These are phyloP conservation scores for Chorisops tibialis DNA, from an alignment of 2,888 invertebrate species.

Conservation along the genomic window DNA sequence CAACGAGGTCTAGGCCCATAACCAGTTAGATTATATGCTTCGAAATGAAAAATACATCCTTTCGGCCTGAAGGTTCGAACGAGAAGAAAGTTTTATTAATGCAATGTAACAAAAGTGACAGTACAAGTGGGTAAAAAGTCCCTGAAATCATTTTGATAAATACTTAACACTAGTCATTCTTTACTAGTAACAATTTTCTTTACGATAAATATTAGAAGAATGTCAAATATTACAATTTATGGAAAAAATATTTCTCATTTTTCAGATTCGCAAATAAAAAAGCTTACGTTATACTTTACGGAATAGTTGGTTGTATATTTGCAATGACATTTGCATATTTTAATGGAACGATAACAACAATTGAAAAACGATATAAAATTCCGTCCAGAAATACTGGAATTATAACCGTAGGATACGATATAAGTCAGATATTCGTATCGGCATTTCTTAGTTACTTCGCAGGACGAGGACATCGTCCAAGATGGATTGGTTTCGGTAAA, in stretches of 20 bases:
- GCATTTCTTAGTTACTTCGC: conserved; percentile 67
- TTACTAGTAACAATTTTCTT: too few species aligned
- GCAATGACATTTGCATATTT: conserved; percentile 69
- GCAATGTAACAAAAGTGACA: too few species aligned
- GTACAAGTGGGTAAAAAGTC: too few species aligned
- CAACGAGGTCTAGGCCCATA: too few species aligned
- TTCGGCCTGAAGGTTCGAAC: too few species aligned
- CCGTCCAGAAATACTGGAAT: conserved; percentile 68
- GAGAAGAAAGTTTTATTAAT: too few species aligned
- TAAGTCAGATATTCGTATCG: conserved; percentile 66
- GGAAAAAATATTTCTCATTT: not conserved
- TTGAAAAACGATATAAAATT: conserved; percentile 71
- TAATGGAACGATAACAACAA: conserved; percentile 69
- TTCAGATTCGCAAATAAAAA: conserved; percentile 52
- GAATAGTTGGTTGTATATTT: conserved; percentile 65
- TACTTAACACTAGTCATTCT: too few species aligned
- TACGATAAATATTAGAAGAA: too few species aligned
- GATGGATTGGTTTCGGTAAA: conserved; percentile 64
- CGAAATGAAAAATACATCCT: too few species aligned
- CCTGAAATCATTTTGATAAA: too few species aligned
- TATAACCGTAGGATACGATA: conserved; percentile 71
- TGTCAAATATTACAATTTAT: too few species aligned
- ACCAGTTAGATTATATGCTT: too few species aligned
- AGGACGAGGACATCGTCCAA: conserved; percentile 66
- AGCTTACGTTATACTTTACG: conserved; percentile 59